phyloP scores from a whole-genome alignment of 2,797 vertebrate genomes.

The Falco columbarius region DNA sequence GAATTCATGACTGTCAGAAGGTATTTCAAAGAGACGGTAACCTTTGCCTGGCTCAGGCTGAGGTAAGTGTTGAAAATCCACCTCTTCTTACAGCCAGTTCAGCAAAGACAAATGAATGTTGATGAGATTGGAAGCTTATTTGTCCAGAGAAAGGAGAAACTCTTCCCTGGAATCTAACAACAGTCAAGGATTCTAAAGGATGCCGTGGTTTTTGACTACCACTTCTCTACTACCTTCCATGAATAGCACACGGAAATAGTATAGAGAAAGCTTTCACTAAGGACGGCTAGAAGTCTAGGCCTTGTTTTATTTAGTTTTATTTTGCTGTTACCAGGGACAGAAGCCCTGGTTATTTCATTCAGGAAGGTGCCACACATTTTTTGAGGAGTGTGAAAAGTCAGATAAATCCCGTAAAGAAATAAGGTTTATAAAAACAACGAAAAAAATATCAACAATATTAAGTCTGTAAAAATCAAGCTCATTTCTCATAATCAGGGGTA shows the following conservation, averaged over 20 bases:
- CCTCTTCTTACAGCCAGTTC: not conserved
- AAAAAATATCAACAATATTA: not conserved
- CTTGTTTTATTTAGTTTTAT: not conserved
- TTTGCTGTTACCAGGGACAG: not conserved
- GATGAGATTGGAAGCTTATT: not conserved
- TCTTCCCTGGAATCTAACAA: not conserved
- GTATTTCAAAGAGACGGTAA: slow-evolving; percentile 27
- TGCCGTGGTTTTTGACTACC: not conserved
- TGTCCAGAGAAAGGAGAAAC: not conserved
- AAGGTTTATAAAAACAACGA: not conserved
- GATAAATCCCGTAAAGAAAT: not conserved
- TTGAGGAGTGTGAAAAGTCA: not conserved
- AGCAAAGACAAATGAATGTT: slow-evolving; percentile 15
- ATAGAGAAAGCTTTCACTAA: not conserved
- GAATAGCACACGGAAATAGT: not conserved
- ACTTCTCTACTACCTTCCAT: not conserved
- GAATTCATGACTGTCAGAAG: slow-evolving; percentile 19
- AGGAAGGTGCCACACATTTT: not conserved
- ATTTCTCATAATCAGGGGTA: not conserved
- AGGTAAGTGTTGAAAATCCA: not conserved
- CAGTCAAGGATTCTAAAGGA: not conserved
- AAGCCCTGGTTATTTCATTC: not conserved
- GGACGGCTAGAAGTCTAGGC: not conserved
- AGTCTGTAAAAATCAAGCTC: not conserved
- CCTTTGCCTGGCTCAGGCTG: not conserved